Base-by-base conservation (phyloP, 2,888 invertebrate genomes). In the Dendrolimus houi region DNA sequence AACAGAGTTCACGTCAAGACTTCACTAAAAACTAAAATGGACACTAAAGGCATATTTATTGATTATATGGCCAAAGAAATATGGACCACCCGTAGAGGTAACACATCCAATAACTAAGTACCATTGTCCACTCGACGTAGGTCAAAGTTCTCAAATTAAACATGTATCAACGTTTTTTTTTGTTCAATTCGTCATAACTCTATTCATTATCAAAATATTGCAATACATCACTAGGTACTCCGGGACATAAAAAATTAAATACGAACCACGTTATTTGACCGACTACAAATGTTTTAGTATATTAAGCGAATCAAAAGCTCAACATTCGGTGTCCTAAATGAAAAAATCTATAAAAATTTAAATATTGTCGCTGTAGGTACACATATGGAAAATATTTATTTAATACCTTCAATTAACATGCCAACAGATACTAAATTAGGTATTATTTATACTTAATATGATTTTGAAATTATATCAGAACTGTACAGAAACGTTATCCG, bases 101-200 rank as follows among this genome's bases (percentile, higher is more conserved):
- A 65, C 69, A 64, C 68, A 59, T 63, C 69, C 62, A 70, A 70
- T 82, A 83, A 87, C 84, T 84, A 71, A 64, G 67, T 66, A 63
- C 71, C 66, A 78, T 83, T 82, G 82, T 84, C 72, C 75, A 77
- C 65, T 63, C 64, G 67, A 64, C 72, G 71, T 72, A 81, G 83
- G 77, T 87, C 81, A 87, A 70, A 85, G 81, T 78, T 83, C 68
- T 59, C 52, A 70, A 74, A 80, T 81, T 77, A 76, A 71, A 77
- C 74, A 79, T 81, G 78, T 79, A 84, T 84, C 81, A 81, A 68
- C 62, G 54, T 59, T 58, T 58, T 60, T 14, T 76, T 78, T 57
- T 12, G 3, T 47, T 10, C 47, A 47, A 47, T 8, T 47, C 9
- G 47, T 10, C 47, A 47, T 47, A 47, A 61, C 56, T 12, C 9